A percentile compares a stretch with the other conserved stretches of the same genome.
phyloP scores from a whole-genome alignment of 2,113 vertebrate species.

The Ranitomeya imitator region DNA sequence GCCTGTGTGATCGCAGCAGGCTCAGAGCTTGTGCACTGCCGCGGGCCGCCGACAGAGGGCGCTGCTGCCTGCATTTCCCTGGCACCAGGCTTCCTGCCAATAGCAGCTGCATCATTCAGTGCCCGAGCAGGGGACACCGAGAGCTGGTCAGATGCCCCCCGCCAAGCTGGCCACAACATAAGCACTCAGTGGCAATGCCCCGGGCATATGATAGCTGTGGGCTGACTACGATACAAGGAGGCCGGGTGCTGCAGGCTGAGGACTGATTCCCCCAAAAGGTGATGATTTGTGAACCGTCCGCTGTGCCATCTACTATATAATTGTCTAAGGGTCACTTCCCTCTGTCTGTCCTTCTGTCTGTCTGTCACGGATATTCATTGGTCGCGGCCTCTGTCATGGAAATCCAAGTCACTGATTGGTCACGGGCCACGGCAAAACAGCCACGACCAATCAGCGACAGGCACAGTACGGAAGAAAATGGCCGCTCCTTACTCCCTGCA shows the following conservation, averaged over 20 bases:
- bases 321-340: too few species aligned
- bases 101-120: conserved; percentile 14
- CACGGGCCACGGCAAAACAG: too few species aligned
- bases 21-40: conserved; percentile 40
- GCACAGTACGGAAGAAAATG: too few species aligned
- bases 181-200: neutral
- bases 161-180: conserved; percentile 22
- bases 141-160: neutral
- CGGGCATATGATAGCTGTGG: neutral
- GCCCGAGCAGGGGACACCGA: conserved; percentile 22
- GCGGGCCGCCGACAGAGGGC: conserved; percentile 50
- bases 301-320: too few species aligned
- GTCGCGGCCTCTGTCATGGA: too few species aligned
- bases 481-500: too few species aligned
- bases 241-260: neutral
- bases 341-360: too few species aligned
- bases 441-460: too few species aligned
- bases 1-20: too few species aligned
- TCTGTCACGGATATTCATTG: too few species aligned
- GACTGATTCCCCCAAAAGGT: neutral
- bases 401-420: too few species aligned
- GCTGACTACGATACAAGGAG: neutral
- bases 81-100: conserved; percentile 13
- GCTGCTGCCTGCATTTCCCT: conserved; percentile 49
- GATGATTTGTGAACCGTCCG: neutral